Evolutionary conservation across 2,797 vertebrate species (phyloP), one percentile per base, ranked within the genome.

Genomic region (Enteromius mattozi): DNA sequence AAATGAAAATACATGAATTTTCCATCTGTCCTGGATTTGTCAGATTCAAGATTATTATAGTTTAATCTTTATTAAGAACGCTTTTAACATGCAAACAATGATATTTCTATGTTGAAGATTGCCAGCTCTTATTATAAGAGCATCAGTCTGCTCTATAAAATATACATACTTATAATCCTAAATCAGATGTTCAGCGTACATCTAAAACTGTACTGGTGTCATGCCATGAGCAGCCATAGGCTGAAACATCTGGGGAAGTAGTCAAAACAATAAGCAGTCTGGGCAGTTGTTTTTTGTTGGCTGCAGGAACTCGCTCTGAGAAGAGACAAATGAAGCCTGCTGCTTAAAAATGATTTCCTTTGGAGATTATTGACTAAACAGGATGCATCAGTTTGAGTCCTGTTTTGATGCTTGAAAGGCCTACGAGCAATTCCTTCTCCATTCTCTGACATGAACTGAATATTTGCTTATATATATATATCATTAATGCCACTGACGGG

Each of bases 181-280:
- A 72, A 72, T 47, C 21, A 45, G 27, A 16, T 63, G 6, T 2
- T 13, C n/a, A 8, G 3, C n/a, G 2, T 76, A 27, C 59, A 65
- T 45, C 40, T 72, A 59, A 81, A 71, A 61, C 10, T 37, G 27
- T 6, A 35, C 8, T 74, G 1, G 4, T 74, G 69, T 35, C 37
- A 3, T 10, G 1, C 24, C 89, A 85, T 85, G 35, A 66, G 54
- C 61, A 33, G 76, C 12, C 47, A 33, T 68, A 49, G 47, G 24
- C 27, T 69, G 91, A 93, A 85, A 92, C 91, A 94, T 94, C 93
- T 95, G 94, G 91, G 89, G 75, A 87, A 77, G 27, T 80, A 92
- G 92, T 92, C 94, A 91, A 87, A 95, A 95, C 93, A 94, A 89
- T 27, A 30, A 4, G 0, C 24, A 24, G 81, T 78, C n/a, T 35